Conservation (phyloP, 2,113 vertebrate genomes). For the Azemiops feae region DNA sequence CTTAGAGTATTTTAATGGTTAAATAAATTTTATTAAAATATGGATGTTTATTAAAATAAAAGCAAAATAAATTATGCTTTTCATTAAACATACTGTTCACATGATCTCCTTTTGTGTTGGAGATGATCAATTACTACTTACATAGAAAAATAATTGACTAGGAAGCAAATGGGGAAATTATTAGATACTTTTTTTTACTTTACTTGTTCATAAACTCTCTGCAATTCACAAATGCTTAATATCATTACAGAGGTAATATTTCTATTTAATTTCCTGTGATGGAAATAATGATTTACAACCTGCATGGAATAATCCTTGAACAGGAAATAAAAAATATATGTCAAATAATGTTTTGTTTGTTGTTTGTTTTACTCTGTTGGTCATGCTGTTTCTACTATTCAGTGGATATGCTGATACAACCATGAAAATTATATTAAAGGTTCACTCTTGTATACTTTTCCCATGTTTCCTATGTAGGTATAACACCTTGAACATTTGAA, state of each 20-base stretch:
- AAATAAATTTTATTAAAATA: constrained; percentile 7
- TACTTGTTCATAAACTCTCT: neutral
- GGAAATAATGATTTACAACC: neutral
- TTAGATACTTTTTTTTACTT: neutral
- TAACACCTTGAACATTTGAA: neutral
- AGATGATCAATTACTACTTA: neutral
- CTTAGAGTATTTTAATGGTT: neutral
- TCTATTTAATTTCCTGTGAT: neutral
- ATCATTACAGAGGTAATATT: neutral
- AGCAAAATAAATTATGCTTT: neutral
- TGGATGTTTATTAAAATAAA: neutral
- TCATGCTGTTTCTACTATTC: too few relatives aligned
- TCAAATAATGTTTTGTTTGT: too few relatives aligned
- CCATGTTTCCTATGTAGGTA: neutral
- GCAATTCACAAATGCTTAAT: neutral
- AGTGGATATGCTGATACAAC: too few relatives aligned
- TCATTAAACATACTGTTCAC: neutral
- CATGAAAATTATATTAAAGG: neutral
- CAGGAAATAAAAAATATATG: too few relatives aligned
- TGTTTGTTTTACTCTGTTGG: too few relatives aligned
- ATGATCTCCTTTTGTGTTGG: neutral
- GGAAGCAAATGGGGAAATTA: neutral
- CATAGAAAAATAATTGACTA: neutral
- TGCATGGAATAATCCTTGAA: too few relatives aligned
- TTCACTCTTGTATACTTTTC: neutral